Evolutionary conservation across 2,113 vertebrate genomes (phyloP).

Genomic region (Chlorodrepanis virens): DNA sequence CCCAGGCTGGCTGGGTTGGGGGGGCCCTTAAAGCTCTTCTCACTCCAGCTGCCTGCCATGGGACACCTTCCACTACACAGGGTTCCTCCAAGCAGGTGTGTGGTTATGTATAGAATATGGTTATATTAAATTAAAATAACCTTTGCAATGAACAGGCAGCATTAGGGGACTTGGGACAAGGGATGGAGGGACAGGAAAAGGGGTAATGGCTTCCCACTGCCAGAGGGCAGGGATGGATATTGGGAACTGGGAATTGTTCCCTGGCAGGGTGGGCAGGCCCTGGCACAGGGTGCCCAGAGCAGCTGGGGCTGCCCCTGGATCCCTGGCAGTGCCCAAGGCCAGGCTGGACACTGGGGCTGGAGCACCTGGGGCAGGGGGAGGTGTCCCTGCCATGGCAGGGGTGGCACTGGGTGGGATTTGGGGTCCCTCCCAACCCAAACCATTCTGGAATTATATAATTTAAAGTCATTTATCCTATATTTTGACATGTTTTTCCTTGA

Average conservation of each 20-base stretch:
- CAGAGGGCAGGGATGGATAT: fast-evolving
- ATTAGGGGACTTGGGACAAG: background rate
- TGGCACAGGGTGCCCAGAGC: background rate
- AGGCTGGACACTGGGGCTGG: background rate
- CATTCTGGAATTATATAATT: background rate
- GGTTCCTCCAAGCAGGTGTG: background rate
- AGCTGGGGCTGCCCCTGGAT: background rate
- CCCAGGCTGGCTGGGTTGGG: background rate
- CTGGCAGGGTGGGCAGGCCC: background rate
- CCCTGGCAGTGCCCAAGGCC: background rate
- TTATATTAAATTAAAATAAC: background rate
- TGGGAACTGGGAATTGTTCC: background rate
- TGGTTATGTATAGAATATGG: background rate
- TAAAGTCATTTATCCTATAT: background rate
- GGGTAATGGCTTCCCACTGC: too few species aligned
- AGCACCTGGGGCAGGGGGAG: background rate
- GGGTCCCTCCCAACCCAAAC: background rate
- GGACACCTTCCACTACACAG: background rate
- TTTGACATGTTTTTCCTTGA: background rate
- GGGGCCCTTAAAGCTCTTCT: background rate
- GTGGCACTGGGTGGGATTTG: fast-evolving
- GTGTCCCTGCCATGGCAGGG: background rate
- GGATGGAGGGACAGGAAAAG: background rate
- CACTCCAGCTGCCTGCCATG: background rate
- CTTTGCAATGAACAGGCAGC: background rate